Evolutionary conservation across 2,797 vertebrate genomes (phyloP), one percentile per base, ranked within the genome.

Genomic region (Pantherophis vulpinus): DNA sequence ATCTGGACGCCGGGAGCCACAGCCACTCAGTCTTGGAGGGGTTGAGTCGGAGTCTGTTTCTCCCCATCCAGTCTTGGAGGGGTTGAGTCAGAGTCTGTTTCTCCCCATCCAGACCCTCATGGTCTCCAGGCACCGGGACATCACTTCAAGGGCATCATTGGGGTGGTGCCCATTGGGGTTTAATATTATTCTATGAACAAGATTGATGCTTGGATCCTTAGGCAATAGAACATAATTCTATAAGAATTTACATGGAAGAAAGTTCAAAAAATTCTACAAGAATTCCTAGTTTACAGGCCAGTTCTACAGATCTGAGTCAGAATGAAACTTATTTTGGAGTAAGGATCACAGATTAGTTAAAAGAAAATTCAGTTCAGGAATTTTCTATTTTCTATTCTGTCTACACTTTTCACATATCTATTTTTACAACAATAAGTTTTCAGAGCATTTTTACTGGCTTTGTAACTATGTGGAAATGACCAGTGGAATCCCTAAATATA

Each of bases 161-260:
- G 42, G 42, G 42, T 42, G 42, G 42, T 42, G 42, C 42, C 42
- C 42, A 42, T 42, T 42, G 42, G 42, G 42, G 42, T 42, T 91
- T 95, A 79, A 90, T 95, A 47, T 11, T 89, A 29, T 25, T 56
- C n/a, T 56, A 10, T 54, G 29, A 83, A 51, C n/a, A 90, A 42
- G 13, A 63, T 83, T 47, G 16, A 8, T 55, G 89, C 70, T 55
- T 55, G 29, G 60, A 89, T 10, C 16, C 70, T 55, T 5, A 25
- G 12, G 29, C 2, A 89, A 27, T 20, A 92, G 70, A 25, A 16
- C 29, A 61, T 29, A 59, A 25, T n/a, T 58, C 27, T 89, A 74
- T 88, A 60, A 54, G 63, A 4, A 89, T 12, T 51, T 47, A 11
- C 16, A 32, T 27, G 32, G 10, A 23, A 25, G 13, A 18, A 86